These are phyloP conservation scores for Drosophila pandora DNA, from an alignment of 1,140 invertebrate species.

Conservation along the genomic window DNA sequence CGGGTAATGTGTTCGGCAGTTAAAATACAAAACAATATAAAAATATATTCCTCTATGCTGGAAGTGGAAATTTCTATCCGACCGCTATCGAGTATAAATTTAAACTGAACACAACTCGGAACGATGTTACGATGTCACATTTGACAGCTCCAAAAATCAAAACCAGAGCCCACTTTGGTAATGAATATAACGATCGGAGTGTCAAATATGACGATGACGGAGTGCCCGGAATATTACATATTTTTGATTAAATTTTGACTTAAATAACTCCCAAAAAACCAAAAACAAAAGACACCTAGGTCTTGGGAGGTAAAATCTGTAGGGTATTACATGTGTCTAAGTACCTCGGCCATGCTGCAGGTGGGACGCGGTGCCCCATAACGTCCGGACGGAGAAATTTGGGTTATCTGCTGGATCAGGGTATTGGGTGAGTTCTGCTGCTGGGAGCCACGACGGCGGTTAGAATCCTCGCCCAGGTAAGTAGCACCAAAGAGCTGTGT, in stretches of 20 bases:
- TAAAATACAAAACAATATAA: constrained; percentile 37
- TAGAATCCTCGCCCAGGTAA: constrained; percentile 73
- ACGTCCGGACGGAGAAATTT: constrained; percentile 84
- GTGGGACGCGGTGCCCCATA: constrained; percentile 87
- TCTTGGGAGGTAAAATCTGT: background rate
- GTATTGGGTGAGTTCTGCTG: constrained; percentile 41
- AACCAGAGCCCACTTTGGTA: constrained; percentile 12
- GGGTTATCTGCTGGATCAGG: constrained; percentile 70
- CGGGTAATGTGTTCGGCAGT: constrained; percentile 15
- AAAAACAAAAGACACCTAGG: background rate
- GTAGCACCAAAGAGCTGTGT: constrained; percentile 82
- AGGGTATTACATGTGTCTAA: constrained; percentile 11
- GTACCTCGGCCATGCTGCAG: constrained; percentile 88
- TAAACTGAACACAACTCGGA: constrained; percentile 34
- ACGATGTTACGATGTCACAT: background rate
- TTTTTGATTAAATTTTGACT: too few relatives aligned
- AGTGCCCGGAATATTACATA: too few relatives aligned
- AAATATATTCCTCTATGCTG: constrained; percentile 35
- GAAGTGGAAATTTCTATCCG: constrained; percentile 37
- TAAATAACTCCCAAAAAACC: background rate
- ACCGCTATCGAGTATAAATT: constrained; percentile 48
- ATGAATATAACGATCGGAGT: too few relatives aligned
- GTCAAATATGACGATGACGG: too few relatives aligned
- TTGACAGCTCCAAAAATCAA: background rate
- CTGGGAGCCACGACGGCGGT: constrained; percentile 52